phyloP scores from a whole-genome alignment of 2,797 vertebrate genomes.

The Loris lydekkerianus region DNA sequence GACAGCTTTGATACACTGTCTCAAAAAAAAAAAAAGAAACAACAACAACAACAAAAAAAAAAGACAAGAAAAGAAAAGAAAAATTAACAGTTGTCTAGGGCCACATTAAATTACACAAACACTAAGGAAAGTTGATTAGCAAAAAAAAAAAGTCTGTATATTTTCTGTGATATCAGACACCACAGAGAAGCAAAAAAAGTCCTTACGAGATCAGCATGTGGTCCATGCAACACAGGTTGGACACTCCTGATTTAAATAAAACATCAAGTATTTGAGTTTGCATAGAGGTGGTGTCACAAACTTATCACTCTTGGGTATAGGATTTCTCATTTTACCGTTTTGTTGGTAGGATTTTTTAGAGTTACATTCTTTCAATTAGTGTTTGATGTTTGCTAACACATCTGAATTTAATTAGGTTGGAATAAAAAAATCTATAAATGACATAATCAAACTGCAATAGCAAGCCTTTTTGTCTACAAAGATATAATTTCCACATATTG shows the following conservation, averaged over 20 bases:
- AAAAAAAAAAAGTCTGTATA: no score
- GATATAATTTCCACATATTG: background rate
- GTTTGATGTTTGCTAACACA: background rate
- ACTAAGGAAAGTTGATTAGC: no score
- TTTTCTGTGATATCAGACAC: no score
- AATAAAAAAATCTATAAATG: background rate
- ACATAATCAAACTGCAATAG: background rate
- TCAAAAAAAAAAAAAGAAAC: no score
- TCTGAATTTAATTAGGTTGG: conserved; percentile 20
- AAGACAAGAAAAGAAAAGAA: no score
- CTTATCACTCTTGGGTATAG: background rate
- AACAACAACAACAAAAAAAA: no score
- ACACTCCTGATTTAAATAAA: background rate
- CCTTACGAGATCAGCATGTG: no score
- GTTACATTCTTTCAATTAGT: conserved; percentile 9
- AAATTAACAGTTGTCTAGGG: no score
- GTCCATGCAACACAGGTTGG: no score
- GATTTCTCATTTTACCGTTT: conserved; percentile 41
- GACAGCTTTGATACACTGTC: no score
- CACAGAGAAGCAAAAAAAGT: no score
- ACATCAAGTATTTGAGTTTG: conserved; percentile 1
- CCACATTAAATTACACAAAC: no score
- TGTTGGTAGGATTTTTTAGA: background rate
- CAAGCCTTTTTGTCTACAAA: conserved; percentile 23
- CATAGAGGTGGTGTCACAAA: background rate